A percentile compares a stretch with the other conserved stretches of the same genome.
These are phyloP conservation scores for Sycophaga agraensis DNA, from an alignment of 1,140 invertebrate genomes.

Conservation along the genomic window DNA sequence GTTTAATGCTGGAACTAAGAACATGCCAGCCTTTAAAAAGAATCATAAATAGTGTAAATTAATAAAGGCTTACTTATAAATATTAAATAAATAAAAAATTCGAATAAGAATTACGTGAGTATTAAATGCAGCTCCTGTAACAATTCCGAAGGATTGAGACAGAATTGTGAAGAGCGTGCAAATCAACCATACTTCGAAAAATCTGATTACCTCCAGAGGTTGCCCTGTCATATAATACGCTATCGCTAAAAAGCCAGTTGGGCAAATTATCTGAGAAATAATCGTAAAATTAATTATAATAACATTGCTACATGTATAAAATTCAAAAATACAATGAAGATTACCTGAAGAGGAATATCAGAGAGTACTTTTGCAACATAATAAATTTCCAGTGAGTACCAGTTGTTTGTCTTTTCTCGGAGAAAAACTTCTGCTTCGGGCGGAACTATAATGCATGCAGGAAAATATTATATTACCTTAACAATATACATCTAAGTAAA, in stretches of 20 bases:
- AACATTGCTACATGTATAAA: not conserved
- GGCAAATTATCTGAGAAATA: constrained; percentile 66
- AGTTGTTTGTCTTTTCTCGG: constrained; percentile 87
- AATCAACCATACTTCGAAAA: constrained; percentile 70
- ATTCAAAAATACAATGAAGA: constrained; percentile 8
- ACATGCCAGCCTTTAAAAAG: constrained; percentile 70
- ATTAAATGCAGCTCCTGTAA: constrained; percentile 71
- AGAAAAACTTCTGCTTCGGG: constrained; percentile 81
- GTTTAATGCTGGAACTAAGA: constrained; percentile 76
- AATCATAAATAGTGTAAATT: constrained; percentile 10
- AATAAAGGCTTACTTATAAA: not conserved
- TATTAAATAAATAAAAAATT: not conserved
- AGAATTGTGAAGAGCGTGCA: constrained; percentile 73
- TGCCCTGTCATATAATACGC: constrained; percentile 83
- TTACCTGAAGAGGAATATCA: constrained; percentile 85
- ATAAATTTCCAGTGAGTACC: constrained; percentile 83
- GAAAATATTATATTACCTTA: no score
- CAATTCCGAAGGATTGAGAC: constrained; percentile 76
- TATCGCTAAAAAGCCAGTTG: constrained; percentile 72
- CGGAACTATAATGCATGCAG: constrained; percentile 74
- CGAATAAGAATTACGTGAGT: constrained; percentile 61
- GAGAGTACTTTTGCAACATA: constrained; percentile 83
- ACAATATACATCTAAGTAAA: no score
- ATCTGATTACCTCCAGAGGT: constrained; percentile 67
- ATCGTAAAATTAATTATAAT: not conserved